Evolutionary conservation across 2,113 vertebrate genomes (phyloP).

Genomic region (Sinocyclocheilus anophthalmus): DNA sequence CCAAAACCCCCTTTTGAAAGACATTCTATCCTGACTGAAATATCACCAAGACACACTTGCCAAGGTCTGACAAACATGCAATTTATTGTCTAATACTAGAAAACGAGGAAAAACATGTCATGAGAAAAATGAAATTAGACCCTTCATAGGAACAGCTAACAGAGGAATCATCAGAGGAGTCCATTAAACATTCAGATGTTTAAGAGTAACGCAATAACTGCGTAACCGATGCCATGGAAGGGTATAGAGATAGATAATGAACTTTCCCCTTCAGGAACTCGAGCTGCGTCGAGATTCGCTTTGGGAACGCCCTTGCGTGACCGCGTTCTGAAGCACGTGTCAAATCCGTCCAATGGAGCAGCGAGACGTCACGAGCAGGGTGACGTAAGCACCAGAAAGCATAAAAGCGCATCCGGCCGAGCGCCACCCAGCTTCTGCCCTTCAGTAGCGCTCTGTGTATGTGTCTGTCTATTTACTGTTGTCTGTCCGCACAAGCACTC

Average conservation of each 20-base stretch:
- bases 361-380: too few relatives aligned
- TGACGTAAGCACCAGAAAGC: too few relatives aligned
- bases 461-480: too few relatives aligned
- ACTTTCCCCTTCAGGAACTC: background rate
- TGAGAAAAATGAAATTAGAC: constrained; percentile 16
- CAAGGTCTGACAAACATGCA: constrained; percentile 65
- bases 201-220: background rate
- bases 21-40: constrained; percentile 69
- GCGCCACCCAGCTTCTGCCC: too few relatives aligned
- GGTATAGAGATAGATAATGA: background rate
- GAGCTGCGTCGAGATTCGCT: too few relatives aligned
- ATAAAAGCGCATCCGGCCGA: too few relatives aligned
- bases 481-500: too few relatives aligned
- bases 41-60: constrained; percentile 74
- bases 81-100: constrained; percentile 66
- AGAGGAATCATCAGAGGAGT: background rate
- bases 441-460: too few relatives aligned
- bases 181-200: constrained; percentile 6
- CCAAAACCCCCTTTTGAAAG: constrained; percentile 72
- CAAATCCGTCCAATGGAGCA: too few relatives aligned
- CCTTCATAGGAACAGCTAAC: background rate
- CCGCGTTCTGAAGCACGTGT: too few relatives aligned
- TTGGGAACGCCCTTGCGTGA: too few relatives aligned
- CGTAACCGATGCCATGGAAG: background rate
- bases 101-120: background rate